phyloP scores from a whole-genome alignment of 2,888 invertebrate species.

The Chirona hameri region DNA sequence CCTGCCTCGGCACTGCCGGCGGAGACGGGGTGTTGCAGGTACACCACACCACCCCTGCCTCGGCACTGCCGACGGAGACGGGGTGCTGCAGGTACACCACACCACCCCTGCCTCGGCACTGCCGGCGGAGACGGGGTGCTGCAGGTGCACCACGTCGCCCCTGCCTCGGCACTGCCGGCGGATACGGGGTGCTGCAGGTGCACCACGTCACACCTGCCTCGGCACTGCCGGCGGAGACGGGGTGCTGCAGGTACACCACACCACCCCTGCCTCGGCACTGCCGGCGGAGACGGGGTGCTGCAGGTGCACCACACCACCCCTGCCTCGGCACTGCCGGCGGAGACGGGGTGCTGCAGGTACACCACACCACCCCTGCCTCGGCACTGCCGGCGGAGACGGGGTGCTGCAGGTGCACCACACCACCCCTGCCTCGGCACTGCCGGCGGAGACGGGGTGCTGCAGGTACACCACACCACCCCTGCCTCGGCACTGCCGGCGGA shows the following conservation, averaged over 20 bases:
- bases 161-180: background rate
- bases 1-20: background rate
- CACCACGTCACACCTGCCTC: background rate
- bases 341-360: no score
- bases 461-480: background rate
- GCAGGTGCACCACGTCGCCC: no score
- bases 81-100: no score
- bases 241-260: no score
- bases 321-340: background rate
- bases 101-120: background rate
- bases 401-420: no score
- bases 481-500: background rate
- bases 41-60: background rate
- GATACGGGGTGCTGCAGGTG: no score
- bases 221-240: background rate
- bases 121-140: background rate
- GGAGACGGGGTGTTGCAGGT: no score
- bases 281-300: background rate
- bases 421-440: background rate
- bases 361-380: background rate
- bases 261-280: background rate
- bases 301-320: background rate
- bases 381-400: background rate
- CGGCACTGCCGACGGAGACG: background rate
- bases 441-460: background rate